Base-by-base conservation (phyloP, 2,888 invertebrate genomes). In the Schizotus pectinicornis region DNA sequence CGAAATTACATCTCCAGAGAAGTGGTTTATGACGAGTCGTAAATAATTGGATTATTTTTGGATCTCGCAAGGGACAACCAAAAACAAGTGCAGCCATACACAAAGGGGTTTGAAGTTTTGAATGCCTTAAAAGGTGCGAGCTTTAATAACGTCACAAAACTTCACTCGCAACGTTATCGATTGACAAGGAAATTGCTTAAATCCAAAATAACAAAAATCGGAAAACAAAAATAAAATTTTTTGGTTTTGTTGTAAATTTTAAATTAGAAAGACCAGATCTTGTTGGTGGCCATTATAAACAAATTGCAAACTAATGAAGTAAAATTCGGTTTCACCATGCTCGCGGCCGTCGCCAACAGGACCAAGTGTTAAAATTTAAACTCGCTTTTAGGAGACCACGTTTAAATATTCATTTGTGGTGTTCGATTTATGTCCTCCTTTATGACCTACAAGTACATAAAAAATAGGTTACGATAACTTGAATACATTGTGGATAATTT, bases 391-490 rank as follows among this genome's bases (percentile, higher is more conserved):
- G 14, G 3, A 50, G 11, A 22, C 31, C 48, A 30, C 22, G 33
- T 37, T 59, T 58, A 58, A 64, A 58, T 61, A 59, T 61, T 61
- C 63, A 67, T 70, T 68, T 67, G 69, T 67, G 69, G 68, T 62
- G 64, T 64, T 62, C 68, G 62, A 69, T 70, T 72, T 70, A 72
- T 69, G 70, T 64, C 59, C 63, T 63, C 62, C 67, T 69, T 72
- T 71, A 72, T 66, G 72, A 64, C 57, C 60, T 67, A 62, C 69
- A 67, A 68, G 62, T 69, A 63, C 71, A 68, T 69, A 68, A 72
- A 72, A 72, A 67, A 68, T 67, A 67, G 68, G 70, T 72, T 72
- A 72, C 68, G 67, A 68, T 67, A 67, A 64, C 64, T 67, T 54
- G 61, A 61, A 64, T 71, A 72, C 72, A 69, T 64, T 71, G 71